Evolutionary conservation across 1,140 invertebrate genomes (phyloP), one percentile per base, ranked within the genome.

Genomic region (Dendroctonus ponderosae): DNA sequence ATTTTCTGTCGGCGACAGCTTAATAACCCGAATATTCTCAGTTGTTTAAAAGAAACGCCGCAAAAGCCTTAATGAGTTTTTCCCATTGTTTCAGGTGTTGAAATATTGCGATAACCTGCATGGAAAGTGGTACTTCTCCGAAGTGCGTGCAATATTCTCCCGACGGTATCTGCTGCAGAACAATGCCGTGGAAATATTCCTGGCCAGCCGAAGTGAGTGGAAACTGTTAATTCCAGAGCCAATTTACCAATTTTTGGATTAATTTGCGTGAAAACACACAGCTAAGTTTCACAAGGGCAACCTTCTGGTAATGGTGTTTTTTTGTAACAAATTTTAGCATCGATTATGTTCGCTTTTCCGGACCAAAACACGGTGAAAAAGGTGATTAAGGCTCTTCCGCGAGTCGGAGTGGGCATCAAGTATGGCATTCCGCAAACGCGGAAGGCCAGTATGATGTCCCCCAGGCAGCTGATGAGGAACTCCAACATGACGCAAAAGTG

Each of bases 401-500:
- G 95, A 59, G 96, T 99, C 68, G 97, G 97, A n/a, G 96, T 99
- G 42, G 97, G 97, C 71, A 96, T 98, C 81, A 99, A 99, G 82
- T 99, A 99, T 79, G 97, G 97, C 68, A 94, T 99, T 74, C 93
- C 94, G 38, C 97, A 99, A 83, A 96, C 94, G 63, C 91, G 96
- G 74, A 86, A 95, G 70, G 95, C 97, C 37, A 98, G 96, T 0
- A 91, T 99, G 88, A 99, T 99, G 92, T 96, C 96, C 7, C 96
- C 97, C 0, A 85, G 96, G 42, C 96, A 99, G 77, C 84, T 99
- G 71, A 99, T 99, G 91, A 87, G 96, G 66, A 93, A 96, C 81
- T 99, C 97, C 7, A 98, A 98, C 80, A 99, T 99, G 97, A 98
- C 95, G 5, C 94, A 97, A 81, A 98, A 98, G 81, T 99, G 97